Base-by-base conservation (phyloP, 2,888 invertebrate species). In the Camptogramma bilineatum region DNA sequence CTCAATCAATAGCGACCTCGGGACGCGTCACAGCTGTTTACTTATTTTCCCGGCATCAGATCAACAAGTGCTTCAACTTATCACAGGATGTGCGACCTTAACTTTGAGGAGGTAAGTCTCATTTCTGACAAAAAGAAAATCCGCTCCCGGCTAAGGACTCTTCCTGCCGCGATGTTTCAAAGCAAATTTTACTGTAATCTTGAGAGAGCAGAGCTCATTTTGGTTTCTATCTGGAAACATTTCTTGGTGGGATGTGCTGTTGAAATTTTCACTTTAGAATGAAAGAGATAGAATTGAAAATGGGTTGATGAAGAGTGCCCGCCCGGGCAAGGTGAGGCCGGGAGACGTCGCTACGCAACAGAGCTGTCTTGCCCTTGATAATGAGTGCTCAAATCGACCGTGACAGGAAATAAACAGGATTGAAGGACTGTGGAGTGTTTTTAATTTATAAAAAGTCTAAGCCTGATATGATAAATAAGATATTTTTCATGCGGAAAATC, bases 321-420 rank as follows among this genome's bases (percentile, higher is more conserved):
- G 50, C 71, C 71, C 71, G 69, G 73, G 71, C 64, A 70, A 66
- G 65, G 46, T 50, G 61, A 70, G 66, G 65, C 63, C 62, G 52
- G 61, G 63, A 63, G 62, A 46, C 62, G 72, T 71, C 48, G 66
- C 73, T 64, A 67, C 44, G 71, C 71, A 71, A 73, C 71, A 53
- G 55, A 69, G 69, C 65, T 63, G 19, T 56, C 53, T 62, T 71
- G 65, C 62, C 71, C 68, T 72, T 70, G 69, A 70, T 78, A 78
- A 76, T 80, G 72, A 76, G 63, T 68, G 59, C 60, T 64, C 21
- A 60, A 56, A 52, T 55, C 60, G 51, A 60, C 58, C 53, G 13
- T 52, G 58, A 59, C 51, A 55, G 16, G 62, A 48, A 61, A 61
- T 55, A 56, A 62, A 52, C 55, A 54, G 50, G 50, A 31, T 9